Base-by-base conservation (phyloP, 2,888 invertebrate genomes). In the Smittia sp. region DNA sequence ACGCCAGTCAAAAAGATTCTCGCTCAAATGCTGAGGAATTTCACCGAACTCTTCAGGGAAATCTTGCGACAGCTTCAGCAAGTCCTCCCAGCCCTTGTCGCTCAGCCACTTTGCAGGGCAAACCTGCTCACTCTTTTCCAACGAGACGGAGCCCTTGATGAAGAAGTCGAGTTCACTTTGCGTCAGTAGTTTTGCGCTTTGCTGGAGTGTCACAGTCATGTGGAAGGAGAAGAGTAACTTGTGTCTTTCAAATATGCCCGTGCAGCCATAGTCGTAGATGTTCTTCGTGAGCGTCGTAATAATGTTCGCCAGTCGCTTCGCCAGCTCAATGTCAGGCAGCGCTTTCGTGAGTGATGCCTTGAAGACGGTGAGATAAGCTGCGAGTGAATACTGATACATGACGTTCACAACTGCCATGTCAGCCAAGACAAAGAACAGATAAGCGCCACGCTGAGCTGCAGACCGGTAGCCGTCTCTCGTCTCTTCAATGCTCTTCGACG, bases 301-400 rank as follows among this genome's bases (percentile, higher is more conserved):
- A 74, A 96, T 94, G 79, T 95, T 96, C 52, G 81, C 83, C 65
- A 96, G 82, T 7, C 96, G 87, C 78, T 89, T 90, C 1, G 80
- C 77, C 0, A 95, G 81, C n/a, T 90, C 86, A 1, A 90, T 88
- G 79, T 95, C 93, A 0, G 94, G 93, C 79, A 93, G 84, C 1
- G 94, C 90, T 81, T 92, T 94, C 74, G 89, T 88, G 70, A 96
- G 82, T 0, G 96, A 92, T 79, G 86, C 90, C 0, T 88, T 85
- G 78, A 96, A 96, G 1, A 96, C 92, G 76, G 92, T 91, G 27
- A 96, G 84, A 78, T 95, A 96, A 0, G 94, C 89, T 1, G 87
- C 87, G 74, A 96, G 83, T 0, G 96, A 94, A 81, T 95, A 96
- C 79, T 96, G 96, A 79, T 96, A 96, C 96, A 96, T 96, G 41